Base-by-base conservation (phyloP, 2,797 vertebrate species). In the Hafferia zeledoni region DNA sequence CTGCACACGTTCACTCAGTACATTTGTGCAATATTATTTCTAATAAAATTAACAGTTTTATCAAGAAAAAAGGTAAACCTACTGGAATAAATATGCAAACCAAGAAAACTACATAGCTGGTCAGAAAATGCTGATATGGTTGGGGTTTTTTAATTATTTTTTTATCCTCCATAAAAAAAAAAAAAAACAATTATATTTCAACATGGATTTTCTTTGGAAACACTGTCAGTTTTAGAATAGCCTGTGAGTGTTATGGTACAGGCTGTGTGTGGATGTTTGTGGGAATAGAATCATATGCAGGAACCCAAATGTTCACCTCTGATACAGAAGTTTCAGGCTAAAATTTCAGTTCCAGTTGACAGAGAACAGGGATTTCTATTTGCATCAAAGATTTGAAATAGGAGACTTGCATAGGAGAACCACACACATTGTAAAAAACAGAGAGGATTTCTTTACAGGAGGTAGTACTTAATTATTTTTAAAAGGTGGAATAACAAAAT, bases 101-200 rank as follows among this genome's bases (percentile, higher is more conserved):
- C 17, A 53, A 3, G 60, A 76, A 60, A 14, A 52, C 13, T 33
- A 10, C 30, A 13, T 20, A 12, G 12, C 23, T 56, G n/a, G 31
- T 69, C 19, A 69, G 43, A 71, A 72, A 92, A 77, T n/a, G 3
- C 20, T 65, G 72, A 6, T 47, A 30, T 44, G 5, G 3, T 31
- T 68, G 60, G 15, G 4, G 6, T 0, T 11, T 33, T 33, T 15
- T 7, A 20, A 10, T 4, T 1, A 47, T 5, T 52, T 37, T 25
- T 10, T 9, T 2, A 43, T 0, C 0, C 5, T 5, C 13, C 0
- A 11, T 25, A 75, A 63, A 1, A 63, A 1, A 0, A 2, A n/a
- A n/a, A n/a, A n/a, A n/a, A n/a, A n/a, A n/a, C 17, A 24, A 17
- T 9, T 84, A 3, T 59, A 55, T 75, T 89, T 93, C 14, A 37